Evolutionary conservation across 2,113 vertebrate species (phyloP), one percentile per base, ranked within the genome.

Genomic region (Sinocyclocheilus anophthalmus): DNA sequence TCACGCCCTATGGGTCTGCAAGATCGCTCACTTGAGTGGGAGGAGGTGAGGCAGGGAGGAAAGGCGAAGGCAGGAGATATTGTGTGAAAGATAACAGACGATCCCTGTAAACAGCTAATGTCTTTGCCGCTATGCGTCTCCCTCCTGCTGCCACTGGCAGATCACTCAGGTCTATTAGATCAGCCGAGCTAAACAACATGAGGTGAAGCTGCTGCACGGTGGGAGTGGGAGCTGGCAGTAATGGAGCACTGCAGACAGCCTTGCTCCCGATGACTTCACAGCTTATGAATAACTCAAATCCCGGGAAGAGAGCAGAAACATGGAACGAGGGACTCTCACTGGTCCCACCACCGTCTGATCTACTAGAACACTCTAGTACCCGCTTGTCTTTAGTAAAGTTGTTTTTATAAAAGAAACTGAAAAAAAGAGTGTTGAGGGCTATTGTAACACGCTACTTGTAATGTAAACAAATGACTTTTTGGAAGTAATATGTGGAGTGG

Each of bases 121-220:
- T 76, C 76, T 55, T 77, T 81, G 77, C 61, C 50, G 11, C 22
- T 42, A 53, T 26, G 24, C 39, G 79, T 70, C 63, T 88, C 63
- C 84, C 85, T 69, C 75, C 75, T 83, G 48, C 73, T 26, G 75
- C 57, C 37, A 12, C 75, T 72, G 75, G 81, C 57, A 77, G 37
- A 85, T 81, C 37, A 80, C 84, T 86, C 81, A 89, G 85, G 69
- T 81, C 76, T 76, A 85, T 84, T 84, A 88, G 87, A 88, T 86
- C 84, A 86, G 78, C 78, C 78, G 33, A 69, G 53, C 70, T 86
- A 80, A 86, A 81, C 67, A 69, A 88, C 87, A 73, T 20, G 81
- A 81, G 84, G 50, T 26, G 14, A 81, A 70, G 87, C 26, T 82
- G 48, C 53, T 73, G 45, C 83, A 59, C 87, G 69, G 83, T 75